Percentiles rank a stretch among this genome's conserved stretches.
phyloP scores from a whole-genome alignment of 2,888 invertebrate genomes.

The Harpalus rufipes region DNA sequence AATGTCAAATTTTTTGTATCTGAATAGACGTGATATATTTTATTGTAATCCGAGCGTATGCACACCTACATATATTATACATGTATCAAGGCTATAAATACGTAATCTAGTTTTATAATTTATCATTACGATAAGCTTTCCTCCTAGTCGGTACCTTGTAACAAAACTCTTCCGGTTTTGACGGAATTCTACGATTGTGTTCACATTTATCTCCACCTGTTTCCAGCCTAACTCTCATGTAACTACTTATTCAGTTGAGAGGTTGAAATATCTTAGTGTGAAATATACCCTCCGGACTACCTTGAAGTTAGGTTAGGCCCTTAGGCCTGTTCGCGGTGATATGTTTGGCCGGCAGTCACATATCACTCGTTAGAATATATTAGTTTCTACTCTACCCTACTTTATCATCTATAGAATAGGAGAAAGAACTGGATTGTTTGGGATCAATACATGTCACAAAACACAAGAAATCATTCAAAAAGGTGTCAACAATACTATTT shows the following conservation, averaged over 20 bases:
- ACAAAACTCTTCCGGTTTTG: too few species aligned
- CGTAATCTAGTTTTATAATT: too few species aligned
- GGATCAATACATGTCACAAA: slow-evolving; percentile 1
- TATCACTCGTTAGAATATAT: slow-evolving; percentile 35
- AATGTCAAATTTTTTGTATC: too few species aligned
- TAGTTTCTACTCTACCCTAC: slow-evolving; percentile 16
- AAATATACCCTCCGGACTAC: slow-evolving; percentile 21
- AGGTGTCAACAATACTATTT: neutral
- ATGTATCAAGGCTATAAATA: too few species aligned
- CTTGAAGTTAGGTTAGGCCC: slow-evolving; percentile 3
- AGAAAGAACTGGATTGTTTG: slow-evolving; percentile 24
- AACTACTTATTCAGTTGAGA: slow-evolving; percentile 15
- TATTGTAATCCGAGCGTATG: too few species aligned
- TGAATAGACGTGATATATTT: too few species aligned
- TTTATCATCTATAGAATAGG: slow-evolving; percentile 41
- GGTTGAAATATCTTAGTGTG: slow-evolving; percentile 24
- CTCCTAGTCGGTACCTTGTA: too few species aligned
- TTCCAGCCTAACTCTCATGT: neutral
- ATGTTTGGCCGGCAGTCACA: slow-evolving; percentile 43
- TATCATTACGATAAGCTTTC: too few species aligned
- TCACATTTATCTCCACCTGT: neutral
- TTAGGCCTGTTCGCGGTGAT: slow-evolving; percentile 1
- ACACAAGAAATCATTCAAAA: neutral
- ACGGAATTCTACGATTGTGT: too few species aligned
- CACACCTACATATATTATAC: too few species aligned